phyloP scores from a whole-genome alignment of 2,113 vertebrate species.

The Misgurnus mizolepis region DNA sequence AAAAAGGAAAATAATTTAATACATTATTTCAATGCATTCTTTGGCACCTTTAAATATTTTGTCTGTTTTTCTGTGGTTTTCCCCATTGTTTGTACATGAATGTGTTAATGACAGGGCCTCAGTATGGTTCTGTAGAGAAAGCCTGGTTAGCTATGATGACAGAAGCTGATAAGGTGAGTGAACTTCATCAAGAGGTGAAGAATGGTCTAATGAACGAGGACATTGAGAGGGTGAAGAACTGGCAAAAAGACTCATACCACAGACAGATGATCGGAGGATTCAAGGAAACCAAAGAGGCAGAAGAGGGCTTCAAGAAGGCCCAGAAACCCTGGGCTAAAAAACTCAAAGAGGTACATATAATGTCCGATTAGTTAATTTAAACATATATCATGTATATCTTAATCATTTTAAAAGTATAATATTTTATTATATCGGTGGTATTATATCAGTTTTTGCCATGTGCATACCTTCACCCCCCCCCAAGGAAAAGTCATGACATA shows the following conservation, averaged over 20 bases:
- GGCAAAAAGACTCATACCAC: slow-evolving; percentile 98
- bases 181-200: slow-evolving; percentile 96
- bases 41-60: no score
- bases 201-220: slow-evolving; percentile 89
- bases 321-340: slow-evolving; percentile 99
- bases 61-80: no score
- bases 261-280: slow-evolving; percentile 98
- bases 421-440: no score
- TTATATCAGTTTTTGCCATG: no score
- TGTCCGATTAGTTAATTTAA: neutral
- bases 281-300: slow-evolving; percentile 96
- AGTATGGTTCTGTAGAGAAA: slow-evolving; percentile 94
- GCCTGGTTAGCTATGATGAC: slow-evolving; percentile 95
- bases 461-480: no score
- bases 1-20: no score
- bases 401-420: no score
- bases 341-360: slow-evolving; percentile 88
- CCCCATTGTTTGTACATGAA: neutral
- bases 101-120: slow-evolving; percentile 80
- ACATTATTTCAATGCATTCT: no score
- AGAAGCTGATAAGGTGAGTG: slow-evolving; percentile 92
- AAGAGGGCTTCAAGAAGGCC: slow-evolving; percentile 96
- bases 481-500: no score
- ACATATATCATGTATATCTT: neutral
- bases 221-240: slow-evolving; percentile 96